Evolutionary conservation across 2,113 vertebrate species (phyloP), one percentile per base, ranked within the genome.

Genomic region (Bungarus multicinctus): DNA sequence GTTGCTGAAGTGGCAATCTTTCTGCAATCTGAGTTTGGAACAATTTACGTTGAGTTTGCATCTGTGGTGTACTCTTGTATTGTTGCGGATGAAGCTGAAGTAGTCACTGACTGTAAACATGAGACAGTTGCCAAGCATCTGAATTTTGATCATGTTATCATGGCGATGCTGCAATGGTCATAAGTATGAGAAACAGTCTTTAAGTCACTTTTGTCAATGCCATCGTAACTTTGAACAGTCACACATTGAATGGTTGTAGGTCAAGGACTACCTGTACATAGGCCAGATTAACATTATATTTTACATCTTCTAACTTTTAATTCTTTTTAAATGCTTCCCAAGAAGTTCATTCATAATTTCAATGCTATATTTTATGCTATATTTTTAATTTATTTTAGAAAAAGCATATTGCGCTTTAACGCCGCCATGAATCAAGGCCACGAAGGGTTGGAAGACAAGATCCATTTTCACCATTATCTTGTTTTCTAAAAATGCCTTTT

Each of bases 401-500:
- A 89, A 52, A 30, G 50, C 74, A 43, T 20, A 20, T 60, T 9
- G 8, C 1, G 18, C 25, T 92, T 96, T 89, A 94, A 81, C 92
- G 90, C 94, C n/a, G 88, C 95, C 92, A 87, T 95, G 92, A 96
- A 95, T 95, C 34, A 89, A 86, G 95, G 96, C 52, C 81, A 94
- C 96, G 93, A 85, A 98, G 98, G 97, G 97, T 98, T 98, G 97
- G 98, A 97, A 97, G 96, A 96, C 96, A 94, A 96, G 95, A 89
- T 94, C 95, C 95, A 97, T 97, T 97, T 97, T 22, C 96, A 95
- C 96, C 96, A 97, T 97, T 98, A 97, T 97, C 97, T 98, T 98
- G 98, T 98, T 81, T 81, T 98, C 95, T 98, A 98, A 98, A 99
- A 98, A 98, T 98, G 98, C 98, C 98, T 98, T 98, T 50, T 98